phyloP scores from a whole-genome alignment of 1,140 invertebrate species.

The Aphelinus certus region DNA sequence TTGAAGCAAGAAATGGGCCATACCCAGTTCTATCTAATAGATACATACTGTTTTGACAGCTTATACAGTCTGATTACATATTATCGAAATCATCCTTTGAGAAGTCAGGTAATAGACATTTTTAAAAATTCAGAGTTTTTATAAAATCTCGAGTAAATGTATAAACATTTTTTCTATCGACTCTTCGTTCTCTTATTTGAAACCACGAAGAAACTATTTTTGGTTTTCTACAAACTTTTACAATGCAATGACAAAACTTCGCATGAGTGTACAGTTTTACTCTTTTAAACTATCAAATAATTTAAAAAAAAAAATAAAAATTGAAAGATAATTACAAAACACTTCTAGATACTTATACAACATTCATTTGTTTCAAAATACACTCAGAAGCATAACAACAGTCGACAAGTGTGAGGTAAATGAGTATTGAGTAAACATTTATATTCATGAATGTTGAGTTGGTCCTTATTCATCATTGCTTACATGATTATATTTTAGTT shows the following conservation, averaged over 20 bases:
- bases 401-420: slow-evolving; percentile 45
- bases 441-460: too few relatives aligned
- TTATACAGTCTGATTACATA: slow-evolving; percentile 92
- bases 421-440: not conserved
- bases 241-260: slow-evolving; percentile 7
- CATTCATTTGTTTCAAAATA: slow-evolving; percentile 48
- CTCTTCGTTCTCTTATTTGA: too few relatives aligned
- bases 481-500: too few relatives aligned
- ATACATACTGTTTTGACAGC: slow-evolving; percentile 90
- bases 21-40: slow-evolving; percentile 92
- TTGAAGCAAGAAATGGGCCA: slow-evolving; percentile 88
- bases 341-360: slow-evolving; percentile 37
- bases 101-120: slow-evolving; percentile 73
- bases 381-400: slow-evolving; percentile 45
- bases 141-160: too few relatives aligned
- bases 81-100: slow-evolving; percentile 85
- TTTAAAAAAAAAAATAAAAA: not conserved
- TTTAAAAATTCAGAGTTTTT: too few relatives aligned
- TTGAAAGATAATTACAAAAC: slow-evolving; percentile 6
- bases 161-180: too few relatives aligned
- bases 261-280: not conserved
- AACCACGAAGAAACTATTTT: too few relatives aligned
- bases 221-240: not conserved
- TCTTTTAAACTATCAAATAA: not conserved
- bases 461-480: too few relatives aligned